Conservation (phyloP, 2,797 vertebrate species). For the Epinephelus coioides region DNA sequence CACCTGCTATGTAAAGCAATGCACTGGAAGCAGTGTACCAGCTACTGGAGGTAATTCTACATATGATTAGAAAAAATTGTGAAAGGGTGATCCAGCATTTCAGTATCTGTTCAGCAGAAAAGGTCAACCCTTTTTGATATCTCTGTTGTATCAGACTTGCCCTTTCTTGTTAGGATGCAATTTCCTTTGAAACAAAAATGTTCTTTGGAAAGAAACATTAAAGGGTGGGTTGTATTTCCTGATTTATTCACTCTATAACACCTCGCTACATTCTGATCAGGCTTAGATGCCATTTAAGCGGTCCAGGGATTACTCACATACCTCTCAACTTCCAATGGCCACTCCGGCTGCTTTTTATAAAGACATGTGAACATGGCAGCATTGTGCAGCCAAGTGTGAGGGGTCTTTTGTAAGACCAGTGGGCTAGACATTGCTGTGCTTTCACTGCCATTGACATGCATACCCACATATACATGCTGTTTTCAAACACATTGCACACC, state of each 20-base stretch:
- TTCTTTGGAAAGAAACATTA: background rate
- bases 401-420: conserved; percentile 26
- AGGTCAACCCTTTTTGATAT: background rate
- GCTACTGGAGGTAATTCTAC: background rate
- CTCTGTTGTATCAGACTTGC: background rate
- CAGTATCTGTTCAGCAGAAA: background rate
- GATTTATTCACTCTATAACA: background rate
- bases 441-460: background rate
- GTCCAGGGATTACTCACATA: conserved; percentile 41
- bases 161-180: background rate
- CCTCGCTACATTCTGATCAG: conserved; percentile 1
- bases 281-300: background rate
- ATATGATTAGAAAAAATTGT: background rate
- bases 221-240: background rate
- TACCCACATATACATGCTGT: background rate
- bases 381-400: conserved; percentile 26
- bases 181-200: background rate
- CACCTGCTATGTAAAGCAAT: conserved; percentile 18
- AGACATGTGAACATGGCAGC: conserved; percentile 29
- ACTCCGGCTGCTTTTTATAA: conserved; percentile 3
- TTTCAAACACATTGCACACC: background rate
- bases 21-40: background rate
- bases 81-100: background rate
- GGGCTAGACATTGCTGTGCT: background rate
- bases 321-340: conserved; percentile 21